Conservation (phyloP, 2,888 invertebrate species). For the Drosophila kuntzei region DNA sequence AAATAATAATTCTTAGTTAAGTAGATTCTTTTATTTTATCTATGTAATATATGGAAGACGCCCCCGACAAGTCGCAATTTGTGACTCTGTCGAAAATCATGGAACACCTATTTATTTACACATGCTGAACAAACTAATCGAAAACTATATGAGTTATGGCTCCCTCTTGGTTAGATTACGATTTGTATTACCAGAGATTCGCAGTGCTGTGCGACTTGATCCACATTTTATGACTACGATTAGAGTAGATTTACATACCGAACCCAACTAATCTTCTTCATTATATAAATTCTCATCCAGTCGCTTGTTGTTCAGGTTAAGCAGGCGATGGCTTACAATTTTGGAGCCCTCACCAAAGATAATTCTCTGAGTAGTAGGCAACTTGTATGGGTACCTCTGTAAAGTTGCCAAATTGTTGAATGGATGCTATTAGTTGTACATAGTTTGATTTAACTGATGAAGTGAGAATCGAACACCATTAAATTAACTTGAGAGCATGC, state of each 20-base stretch:
- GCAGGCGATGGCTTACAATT: constrained; percentile 57
- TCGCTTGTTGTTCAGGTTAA: constrained; percentile 40
- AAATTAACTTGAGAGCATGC: constrained; percentile 45
- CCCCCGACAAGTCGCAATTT: constrained; percentile 17
- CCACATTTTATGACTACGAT: background rate
- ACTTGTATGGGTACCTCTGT: constrained; percentile 52
- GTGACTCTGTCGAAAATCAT: background rate
- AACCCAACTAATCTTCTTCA: constrained; percentile 65
- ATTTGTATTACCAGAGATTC: constrained; percentile 34
- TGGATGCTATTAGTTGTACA: constrained; percentile 16
- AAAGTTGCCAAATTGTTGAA: constrained; percentile 47
- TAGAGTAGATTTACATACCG: constrained; percentile 56
- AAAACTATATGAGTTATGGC: constrained; percentile 20
- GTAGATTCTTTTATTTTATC: background rate
- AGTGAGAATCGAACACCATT: constrained; percentile 29
- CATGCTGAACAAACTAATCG: constrained; percentile 12
- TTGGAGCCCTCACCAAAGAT: constrained; percentile 75
- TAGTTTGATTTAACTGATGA: constrained; percentile 9
- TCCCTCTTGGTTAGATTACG: constrained; percentile 19
- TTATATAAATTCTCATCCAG: constrained; percentile 75
- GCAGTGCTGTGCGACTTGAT: constrained; percentile 18
- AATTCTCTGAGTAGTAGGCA: constrained; percentile 52
- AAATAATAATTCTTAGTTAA: constrained; percentile 5
- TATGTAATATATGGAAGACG: background rate
- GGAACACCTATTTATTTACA: constrained; percentile 31